Base-by-base conservation (phyloP, 2,888 invertebrate species). In the Rotaria sp. region DNA sequence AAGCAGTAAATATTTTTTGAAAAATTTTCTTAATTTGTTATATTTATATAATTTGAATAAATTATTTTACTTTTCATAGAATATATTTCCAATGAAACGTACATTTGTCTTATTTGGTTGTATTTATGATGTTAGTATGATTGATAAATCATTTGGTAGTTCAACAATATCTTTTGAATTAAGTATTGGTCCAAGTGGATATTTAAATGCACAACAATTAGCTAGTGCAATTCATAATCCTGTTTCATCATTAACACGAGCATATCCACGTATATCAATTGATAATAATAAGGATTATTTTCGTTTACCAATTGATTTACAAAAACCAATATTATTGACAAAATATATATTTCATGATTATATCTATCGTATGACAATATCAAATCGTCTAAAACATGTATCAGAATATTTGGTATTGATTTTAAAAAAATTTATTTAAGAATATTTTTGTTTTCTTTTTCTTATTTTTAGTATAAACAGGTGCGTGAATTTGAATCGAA, bases 111-210 rank as follows among this genome's bases (percentile, higher is more conserved):
- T 89, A n/a, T 89, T 88, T 84, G 85, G 85, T 41, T 88, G 88
- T 11, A 50, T 89, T 26, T 88, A 88, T 57, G 88, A 88, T 45
- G 88, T 88, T 8, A 87, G 87, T 2, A 88, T 89, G 89, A 88
- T 89, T 30, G 87, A 88, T 87, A 87, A 85, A 35, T 85, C 87
- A 50, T 80, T 86, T 35, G 52, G 48, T 26, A 88, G 88, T 85
- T 88, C 89, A 75, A 52, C 85, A 21, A 84, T 89, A 21, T 87
- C 87, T 30, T 88, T 89, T 87, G 89, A 89, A 85, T 26, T 89
- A 35, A 89, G 88, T 84, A 87, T 88, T 18, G 89, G 89, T 88
- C 38, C 67, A 21, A 67, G 67, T 67, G 67, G 67, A 30, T 67
- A 67, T 38, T 21, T 67, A 21, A 67, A 13, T 35, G 21, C 67